A percentile compares a stretch with the other conserved stretches of the same genome.
These are phyloP conservation scores for Lycophotia porphyrea DNA, from an alignment of 2,888 invertebrate species.

Conservation along the genomic window DNA sequence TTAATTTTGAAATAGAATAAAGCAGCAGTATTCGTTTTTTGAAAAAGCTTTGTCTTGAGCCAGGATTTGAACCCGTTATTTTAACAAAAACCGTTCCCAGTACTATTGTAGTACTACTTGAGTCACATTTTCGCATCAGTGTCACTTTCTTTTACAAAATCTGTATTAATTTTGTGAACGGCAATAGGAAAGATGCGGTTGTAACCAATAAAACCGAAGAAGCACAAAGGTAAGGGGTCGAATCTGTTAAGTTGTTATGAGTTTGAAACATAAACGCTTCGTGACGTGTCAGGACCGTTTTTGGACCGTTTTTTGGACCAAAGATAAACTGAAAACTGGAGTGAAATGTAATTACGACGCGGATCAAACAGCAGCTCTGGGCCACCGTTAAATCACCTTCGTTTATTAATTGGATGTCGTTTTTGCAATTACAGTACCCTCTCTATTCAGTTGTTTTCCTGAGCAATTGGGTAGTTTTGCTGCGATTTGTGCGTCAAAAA, in stretches of 20 bases:
- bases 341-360: slow-evolving; percentile 30
- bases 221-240: neutral
- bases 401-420: slow-evolving; percentile 29
- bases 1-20: too few species aligned
- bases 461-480: slow-evolving; percentile 7
- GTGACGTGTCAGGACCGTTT: neutral
- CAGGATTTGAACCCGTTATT: too few species aligned
- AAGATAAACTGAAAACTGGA: slow-evolving; percentile 22
- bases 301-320: slow-evolving; percentile 1
- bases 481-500: slow-evolving; percentile 1
- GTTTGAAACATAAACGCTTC: slow-evolving; percentile 3
- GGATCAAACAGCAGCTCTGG: slow-evolving; percentile 18
- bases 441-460: slow-evolving; percentile 24
- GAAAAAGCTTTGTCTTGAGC: too few species aligned
- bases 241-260: neutral
- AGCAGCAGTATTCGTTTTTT: too few species aligned
- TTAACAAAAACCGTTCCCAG: too few species aligned
- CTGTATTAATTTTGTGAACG: neutral
- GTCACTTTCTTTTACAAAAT: neutral
- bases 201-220: slow-evolving; percentile 7
- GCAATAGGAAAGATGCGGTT: slow-evolving; percentile 12
- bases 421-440: slow-evolving; percentile 28
- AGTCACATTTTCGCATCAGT: neutral
- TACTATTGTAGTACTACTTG: neutral
- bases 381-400: slow-evolving; percentile 8